phyloP scores from a whole-genome alignment of 2,113 vertebrate species.

The Chaenogobius annularis region DNA sequence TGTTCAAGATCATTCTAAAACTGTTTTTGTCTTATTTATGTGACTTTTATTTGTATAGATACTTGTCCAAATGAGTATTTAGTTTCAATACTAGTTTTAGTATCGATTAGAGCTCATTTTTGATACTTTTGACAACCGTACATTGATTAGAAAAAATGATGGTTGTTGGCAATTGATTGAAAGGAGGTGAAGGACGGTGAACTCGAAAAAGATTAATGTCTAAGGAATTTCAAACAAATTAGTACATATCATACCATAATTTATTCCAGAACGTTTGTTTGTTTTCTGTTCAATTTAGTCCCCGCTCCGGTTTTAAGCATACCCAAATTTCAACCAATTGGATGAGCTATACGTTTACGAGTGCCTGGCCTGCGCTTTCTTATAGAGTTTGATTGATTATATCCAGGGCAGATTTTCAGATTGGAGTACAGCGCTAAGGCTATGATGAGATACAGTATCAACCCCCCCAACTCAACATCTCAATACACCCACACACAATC shows the following conservation, averaged over 20 bases:
- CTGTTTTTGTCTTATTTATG: too few species aligned
- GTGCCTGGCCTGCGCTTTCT: background rate
- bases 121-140: too few species aligned
- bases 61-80: too few species aligned
- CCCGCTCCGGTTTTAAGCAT: background rate
- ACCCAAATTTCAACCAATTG: background rate
- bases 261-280: too few species aligned
- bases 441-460: slow-evolving; percentile 35
- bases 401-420: slow-evolving; percentile 33
- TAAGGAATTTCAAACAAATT: background rate
- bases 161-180: slow-evolving; percentile 18
- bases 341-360: background rate
- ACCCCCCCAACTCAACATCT: slow-evolving; percentile 5
- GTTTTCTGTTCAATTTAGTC: background rate
- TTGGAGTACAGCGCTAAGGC: slow-evolving; percentile 29
- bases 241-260: too few species aligned
- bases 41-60: too few species aligned
- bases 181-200: slow-evolving; percentile 7
- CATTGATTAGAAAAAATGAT: background rate
- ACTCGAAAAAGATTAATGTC: background rate
- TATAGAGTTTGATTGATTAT: slow-evolving; percentile 41
- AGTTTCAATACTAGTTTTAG: too few species aligned
- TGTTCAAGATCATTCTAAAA: too few species aligned
- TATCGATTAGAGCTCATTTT: too few species aligned
- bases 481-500: slow-evolving; percentile 4